phyloP scores from a whole-genome alignment of 2,888 invertebrate species.

The Hermaeophaga mercurialis region DNA sequence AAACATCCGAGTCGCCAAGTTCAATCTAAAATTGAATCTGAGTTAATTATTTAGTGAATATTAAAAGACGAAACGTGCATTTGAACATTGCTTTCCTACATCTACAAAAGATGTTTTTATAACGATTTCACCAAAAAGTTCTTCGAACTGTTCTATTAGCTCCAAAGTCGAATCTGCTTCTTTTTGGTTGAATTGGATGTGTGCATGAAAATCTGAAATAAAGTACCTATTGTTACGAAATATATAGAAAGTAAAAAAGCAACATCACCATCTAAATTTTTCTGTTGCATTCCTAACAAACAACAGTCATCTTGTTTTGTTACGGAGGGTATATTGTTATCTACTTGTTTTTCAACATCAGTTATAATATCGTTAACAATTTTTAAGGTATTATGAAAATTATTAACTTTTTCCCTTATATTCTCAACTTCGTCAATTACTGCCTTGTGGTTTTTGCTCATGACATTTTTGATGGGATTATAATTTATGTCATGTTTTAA shows the following conservation, averaged over 20 bases:
- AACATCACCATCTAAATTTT: background rate
- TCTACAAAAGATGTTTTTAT: background rate
- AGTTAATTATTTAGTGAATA: too few relatives aligned
- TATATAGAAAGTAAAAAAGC: background rate
- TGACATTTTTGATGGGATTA: background rate
- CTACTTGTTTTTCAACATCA: background rate
- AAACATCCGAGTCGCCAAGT: too few relatives aligned
- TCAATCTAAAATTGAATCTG: too few relatives aligned
- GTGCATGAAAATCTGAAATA: conserved; percentile 2
- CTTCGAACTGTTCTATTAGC: conserved; percentile 8
- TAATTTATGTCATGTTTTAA: background rate
- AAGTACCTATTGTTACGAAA: background rate
- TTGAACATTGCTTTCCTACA: background rate
- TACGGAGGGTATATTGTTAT: background rate
- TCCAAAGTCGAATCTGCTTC: conserved; percentile 1
- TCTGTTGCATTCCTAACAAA: background rate
- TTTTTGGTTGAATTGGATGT: background rate
- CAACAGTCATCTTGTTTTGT: background rate
- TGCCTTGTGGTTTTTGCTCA: background rate
- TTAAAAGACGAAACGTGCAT: too few relatives aligned
- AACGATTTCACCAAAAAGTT: conserved; percentile 1
- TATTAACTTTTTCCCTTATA: conserved; percentile 1
- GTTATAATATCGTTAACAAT: background rate
- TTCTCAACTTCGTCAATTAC: conserved; percentile 9
- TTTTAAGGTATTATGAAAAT: background rate